These are phyloP conservation scores for Salminus brasiliensis DNA, from an alignment of 2,113 vertebrate genomes.

Conservation along the genomic window DNA sequence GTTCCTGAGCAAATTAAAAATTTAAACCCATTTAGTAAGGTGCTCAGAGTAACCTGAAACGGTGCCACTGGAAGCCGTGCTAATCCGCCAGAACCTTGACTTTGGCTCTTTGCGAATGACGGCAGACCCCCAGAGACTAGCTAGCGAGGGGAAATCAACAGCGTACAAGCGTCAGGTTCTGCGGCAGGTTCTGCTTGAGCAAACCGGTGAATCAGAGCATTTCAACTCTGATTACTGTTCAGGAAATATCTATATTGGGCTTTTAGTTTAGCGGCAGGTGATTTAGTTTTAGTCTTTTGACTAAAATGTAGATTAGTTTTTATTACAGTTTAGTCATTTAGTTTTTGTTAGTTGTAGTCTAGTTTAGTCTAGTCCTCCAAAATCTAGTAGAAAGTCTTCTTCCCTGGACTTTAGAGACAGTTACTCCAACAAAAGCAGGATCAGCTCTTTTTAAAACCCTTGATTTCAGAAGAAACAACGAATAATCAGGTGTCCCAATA, in stretches of 20 bases:
- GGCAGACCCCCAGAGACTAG: slow-evolving; percentile 43
- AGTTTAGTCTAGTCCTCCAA: too few species aligned
- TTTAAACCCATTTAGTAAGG: slow-evolving; percentile 75
- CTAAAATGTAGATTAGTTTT: too few species aligned
- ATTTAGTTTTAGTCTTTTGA: too few species aligned
- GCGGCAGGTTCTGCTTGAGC: background rate
- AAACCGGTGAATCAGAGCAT: background rate
- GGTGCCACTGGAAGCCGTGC: slow-evolving; percentile 60
- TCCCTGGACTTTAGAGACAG: too few species aligned
- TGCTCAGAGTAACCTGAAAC: slow-evolving; percentile 69
- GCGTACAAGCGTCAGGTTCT: background rate
- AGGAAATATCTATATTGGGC: background rate
- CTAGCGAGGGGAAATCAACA: slow-evolving; percentile 36
- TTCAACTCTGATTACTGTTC: background rate
- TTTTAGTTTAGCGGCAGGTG: too few species aligned
- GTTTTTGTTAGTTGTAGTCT: too few species aligned
- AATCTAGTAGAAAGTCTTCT: too few species aligned
- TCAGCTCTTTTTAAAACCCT: too few species aligned
- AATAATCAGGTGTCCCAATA: too few species aligned
- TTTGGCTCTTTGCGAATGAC: slow-evolving; percentile 51
- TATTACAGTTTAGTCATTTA: too few species aligned
- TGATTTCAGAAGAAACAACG: too few species aligned
- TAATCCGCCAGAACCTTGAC: slow-evolving; percentile 65
- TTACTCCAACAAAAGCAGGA: too few species aligned
- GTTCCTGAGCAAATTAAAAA: slow-evolving; percentile 76